Evolutionary conservation across 2,888 invertebrate species (phyloP), one percentile per base, ranked within the genome.

Genomic region (Aelia acuminata): DNA sequence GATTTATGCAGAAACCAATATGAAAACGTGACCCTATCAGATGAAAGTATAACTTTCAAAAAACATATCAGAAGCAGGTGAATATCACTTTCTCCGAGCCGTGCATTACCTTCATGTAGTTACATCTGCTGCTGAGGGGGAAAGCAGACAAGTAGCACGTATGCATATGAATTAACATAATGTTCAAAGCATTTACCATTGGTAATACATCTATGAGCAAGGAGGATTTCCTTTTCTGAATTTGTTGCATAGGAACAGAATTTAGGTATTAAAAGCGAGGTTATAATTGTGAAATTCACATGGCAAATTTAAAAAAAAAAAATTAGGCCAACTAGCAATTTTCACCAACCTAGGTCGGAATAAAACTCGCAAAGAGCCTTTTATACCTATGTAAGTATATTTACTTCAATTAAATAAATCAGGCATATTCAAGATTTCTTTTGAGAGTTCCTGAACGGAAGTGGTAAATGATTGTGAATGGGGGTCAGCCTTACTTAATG

Each of bases 1-100:
- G 63, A 70, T 35, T 70, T 70, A 70, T 70, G 31, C 63, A 70
- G 31, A 70, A 70, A 70, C 63, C 31, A 70, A 70, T 70, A 70
- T 70, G 63, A 35, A 70, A 70, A 70, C 63, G 63, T 70, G 63
- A 70, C 63, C 35, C 31, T 31, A n/a, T n/a, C 5, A 70, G 35
- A 70, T 70, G 63, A 70, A 70, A 70, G 63, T 70, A 70, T 35
- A 2, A 70, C 63, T 70, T 70, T 70, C 63, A 70, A 35, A 70
- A 70, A 70, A 35, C 31, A 70, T 35, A 70, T 35, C 63, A 35
- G 57, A 13, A 57, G 63, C 31, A 70, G 20, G 18, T 70, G 63
- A 70, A 70, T 15, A 70, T 70, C 63, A 35, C 63, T 70, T 70
- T 70, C 63, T 70, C 63, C 5, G 18, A 31, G 31, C 18, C 31